phyloP scores from a whole-genome alignment of 2,113 vertebrate species.

The Promerops cafer region DNA sequence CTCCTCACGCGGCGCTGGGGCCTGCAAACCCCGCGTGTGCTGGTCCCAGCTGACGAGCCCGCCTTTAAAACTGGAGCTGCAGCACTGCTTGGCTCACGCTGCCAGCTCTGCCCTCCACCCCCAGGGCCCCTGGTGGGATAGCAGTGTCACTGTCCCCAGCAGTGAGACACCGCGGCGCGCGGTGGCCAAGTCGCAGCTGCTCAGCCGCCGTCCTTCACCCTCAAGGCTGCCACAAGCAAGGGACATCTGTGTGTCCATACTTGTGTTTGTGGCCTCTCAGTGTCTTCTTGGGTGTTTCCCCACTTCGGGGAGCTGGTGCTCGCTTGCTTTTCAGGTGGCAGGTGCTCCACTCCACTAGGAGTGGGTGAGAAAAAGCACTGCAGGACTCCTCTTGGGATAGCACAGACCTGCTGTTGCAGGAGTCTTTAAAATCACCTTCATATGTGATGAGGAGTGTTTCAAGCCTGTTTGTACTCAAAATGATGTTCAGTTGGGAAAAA shows the following conservation, averaged over 20 bases:
- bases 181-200: neutral
- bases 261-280: neutral
- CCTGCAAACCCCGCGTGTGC: neutral
- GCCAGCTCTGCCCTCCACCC: neutral
- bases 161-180: rapidly evolving
- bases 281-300: neutral
- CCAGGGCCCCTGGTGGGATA: rapidly evolving
- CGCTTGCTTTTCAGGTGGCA: neutral
- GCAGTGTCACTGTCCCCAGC: neutral
- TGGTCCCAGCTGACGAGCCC: neutral
- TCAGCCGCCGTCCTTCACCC: neutral
- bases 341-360: neutral
- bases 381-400: neutral
- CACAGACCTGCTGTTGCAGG: neutral
- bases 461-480: neutral
- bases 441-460: neutral
- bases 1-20: neutral
- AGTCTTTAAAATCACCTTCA: neutral
- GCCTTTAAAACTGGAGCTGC: neutral
- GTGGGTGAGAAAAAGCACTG: neutral
- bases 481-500: neutral
- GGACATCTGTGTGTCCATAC: neutral
- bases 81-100: neutral
- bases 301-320: neutral
- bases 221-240: neutral